phyloP scores from a whole-genome alignment of 2,888 invertebrate genomes.

The Mythimna albipuncta region DNA sequence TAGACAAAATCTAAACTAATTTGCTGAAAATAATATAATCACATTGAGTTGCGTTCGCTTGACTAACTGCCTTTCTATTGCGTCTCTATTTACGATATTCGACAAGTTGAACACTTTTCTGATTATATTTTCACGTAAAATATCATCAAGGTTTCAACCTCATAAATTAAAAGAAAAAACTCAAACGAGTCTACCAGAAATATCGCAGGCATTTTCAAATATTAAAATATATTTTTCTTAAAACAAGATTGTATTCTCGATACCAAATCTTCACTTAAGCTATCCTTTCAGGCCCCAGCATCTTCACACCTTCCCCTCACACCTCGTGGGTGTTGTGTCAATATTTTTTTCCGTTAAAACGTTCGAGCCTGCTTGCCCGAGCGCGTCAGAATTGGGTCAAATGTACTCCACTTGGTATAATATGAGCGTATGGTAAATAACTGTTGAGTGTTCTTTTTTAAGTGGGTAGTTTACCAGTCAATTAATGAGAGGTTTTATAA shows the following conservation, averaged over 20 bases:
- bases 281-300: slow-evolving; percentile 1
- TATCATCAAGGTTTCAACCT: too few species aligned
- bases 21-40: background rate
- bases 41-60: too few species aligned
- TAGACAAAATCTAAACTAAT: background rate
- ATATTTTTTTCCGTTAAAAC: slow-evolving; percentile 58
- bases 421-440: slow-evolving; percentile 33
- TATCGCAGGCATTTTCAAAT: background rate
- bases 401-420: slow-evolving; percentile 26
- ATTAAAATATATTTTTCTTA: slow-evolving; percentile 1
- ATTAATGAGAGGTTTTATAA: background rate
- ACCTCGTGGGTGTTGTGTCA: slow-evolving; percentile 48
- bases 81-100: too few species aligned
- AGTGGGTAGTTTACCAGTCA: background rate
- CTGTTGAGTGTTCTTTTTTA: slow-evolving; percentile 19
- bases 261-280: slow-evolving; percentile 20
- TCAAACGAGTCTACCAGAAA: background rate
- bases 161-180: background rate
- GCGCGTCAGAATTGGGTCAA: slow-evolving; percentile 51
- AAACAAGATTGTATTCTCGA: slow-evolving; percentile 6
- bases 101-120: background rate
- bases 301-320: slow-evolving; percentile 16
- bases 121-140: background rate
- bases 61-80: too few species aligned
- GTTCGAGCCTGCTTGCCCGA: slow-evolving; percentile 39